phyloP scores from a whole-genome alignment of 1,140 invertebrate species.

The Thalassaphorura encarpata region DNA sequence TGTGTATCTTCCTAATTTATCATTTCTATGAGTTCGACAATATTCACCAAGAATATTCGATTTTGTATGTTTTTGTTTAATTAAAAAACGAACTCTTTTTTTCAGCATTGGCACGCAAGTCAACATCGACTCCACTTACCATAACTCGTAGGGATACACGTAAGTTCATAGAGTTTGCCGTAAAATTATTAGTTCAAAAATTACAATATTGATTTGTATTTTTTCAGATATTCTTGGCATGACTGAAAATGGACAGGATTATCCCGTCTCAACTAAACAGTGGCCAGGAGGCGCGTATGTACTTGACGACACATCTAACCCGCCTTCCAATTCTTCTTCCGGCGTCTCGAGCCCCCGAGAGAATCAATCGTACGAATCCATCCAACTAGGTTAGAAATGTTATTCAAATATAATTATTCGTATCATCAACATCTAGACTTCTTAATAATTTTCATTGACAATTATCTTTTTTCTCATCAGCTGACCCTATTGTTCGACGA shows the following conservation, averaged over 20 bases:
- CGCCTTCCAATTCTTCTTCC: conserved; percentile 6
- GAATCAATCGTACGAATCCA: conserved; percentile 13
- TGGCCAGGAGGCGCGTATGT: conserved; percentile 10
- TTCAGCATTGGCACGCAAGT: not conserved
- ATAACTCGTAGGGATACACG: not conserved
- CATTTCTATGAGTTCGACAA: conserved; percentile 2
- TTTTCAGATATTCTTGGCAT: conserved; percentile 1
- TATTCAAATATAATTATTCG: not conserved
- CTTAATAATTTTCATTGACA: not conserved
- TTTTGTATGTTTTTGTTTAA: not conserved
- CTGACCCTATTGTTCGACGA: conserved; percentile 4
- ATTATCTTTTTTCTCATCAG: conserved; percentile 2
- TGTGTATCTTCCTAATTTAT: not conserved
- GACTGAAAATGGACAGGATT: not conserved
- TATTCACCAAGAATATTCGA: not conserved
- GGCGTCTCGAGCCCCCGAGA: conserved; percentile 17
- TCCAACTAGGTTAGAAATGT: conserved; percentile 15
- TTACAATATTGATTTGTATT: too few relatives aligned
- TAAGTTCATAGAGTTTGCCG: too few relatives aligned
- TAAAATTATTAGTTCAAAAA: too few relatives aligned
- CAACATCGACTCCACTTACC: conserved; percentile 1
- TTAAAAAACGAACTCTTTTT: not conserved
- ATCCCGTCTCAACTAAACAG: conserved; percentile 15
- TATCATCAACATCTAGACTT: not conserved
- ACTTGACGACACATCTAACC: conserved; percentile 7